Evolutionary conservation across 2,113 vertebrate genomes (phyloP).

Genomic region (Hemiscyllium ocellatum): DNA sequence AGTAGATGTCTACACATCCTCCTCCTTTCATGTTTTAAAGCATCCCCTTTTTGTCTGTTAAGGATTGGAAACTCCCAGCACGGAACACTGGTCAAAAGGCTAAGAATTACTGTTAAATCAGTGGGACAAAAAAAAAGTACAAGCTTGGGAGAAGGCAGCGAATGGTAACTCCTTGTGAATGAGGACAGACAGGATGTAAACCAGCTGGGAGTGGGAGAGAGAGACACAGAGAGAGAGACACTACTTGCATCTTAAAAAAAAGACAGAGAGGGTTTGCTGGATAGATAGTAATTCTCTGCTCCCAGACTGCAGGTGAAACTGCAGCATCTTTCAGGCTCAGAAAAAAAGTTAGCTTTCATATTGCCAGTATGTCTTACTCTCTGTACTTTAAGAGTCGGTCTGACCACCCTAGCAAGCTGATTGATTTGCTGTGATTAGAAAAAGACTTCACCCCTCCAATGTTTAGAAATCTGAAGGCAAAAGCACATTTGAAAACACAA

Average conservation of each 20-base stretch:
- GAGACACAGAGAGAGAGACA: slow-evolving; percentile 39
- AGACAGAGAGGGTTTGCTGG: slow-evolving; percentile 40
- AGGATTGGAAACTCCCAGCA: slow-evolving; percentile 49
- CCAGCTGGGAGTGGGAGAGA: slow-evolving; percentile 23
- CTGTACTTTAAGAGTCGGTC: slow-evolving; percentile 62
- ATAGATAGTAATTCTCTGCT: slow-evolving; percentile 38
- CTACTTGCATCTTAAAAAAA: slow-evolving; percentile 45
- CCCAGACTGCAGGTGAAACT: slow-evolving; percentile 40
- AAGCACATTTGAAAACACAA: background rate
- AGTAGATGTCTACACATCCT: slow-evolving; percentile 53
- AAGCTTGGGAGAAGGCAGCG: slow-evolving; percentile 38
- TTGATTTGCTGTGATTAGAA: slow-evolving; percentile 56
- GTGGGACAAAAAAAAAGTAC: slow-evolving; percentile 45
- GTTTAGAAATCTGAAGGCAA: no score
- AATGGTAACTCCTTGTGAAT: slow-evolving; percentile 43
- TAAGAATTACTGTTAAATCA: slow-evolving; percentile 51
- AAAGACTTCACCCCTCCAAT: no score
- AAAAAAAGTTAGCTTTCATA: slow-evolving; percentile 60
- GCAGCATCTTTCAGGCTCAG: slow-evolving; percentile 45
- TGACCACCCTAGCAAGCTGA: slow-evolving; percentile 57
- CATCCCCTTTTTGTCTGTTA: slow-evolving; percentile 49
- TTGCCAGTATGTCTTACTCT: slow-evolving; percentile 49
- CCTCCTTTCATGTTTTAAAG: slow-evolving; percentile 44
- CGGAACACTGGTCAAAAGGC: slow-evolving; percentile 50
- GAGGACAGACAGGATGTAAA: slow-evolving; percentile 43